These are phyloP conservation scores for Hipparchia sbordonii DNA, from an alignment of 2,888 invertebrate genomes.

Conservation along the genomic window DNA sequence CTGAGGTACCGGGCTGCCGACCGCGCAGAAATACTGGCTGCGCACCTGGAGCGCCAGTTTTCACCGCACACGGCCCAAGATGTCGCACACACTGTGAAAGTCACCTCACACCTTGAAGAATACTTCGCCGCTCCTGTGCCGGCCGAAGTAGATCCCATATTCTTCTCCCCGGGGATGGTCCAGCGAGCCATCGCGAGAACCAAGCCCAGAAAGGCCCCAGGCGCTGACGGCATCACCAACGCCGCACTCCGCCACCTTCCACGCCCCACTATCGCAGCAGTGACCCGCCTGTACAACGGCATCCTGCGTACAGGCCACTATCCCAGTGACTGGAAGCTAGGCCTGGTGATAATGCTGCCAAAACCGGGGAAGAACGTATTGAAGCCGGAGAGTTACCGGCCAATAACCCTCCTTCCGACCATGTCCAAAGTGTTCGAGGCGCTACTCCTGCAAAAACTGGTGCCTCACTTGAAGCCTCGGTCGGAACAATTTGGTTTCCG, in stretches of 20 bases:
- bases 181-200: not conserved
- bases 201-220: constrained; percentile 36
- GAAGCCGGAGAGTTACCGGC: constrained; percentile 42
- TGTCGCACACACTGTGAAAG: not conserved
- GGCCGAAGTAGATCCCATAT: not conserved
- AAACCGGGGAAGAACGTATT: constrained; percentile 41
- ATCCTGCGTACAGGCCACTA: constrained; percentile 37
- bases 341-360: constrained; percentile 38
- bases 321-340: constrained; percentile 36
- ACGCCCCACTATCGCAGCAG: constrained; percentile 3
- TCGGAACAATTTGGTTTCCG: constrained; percentile 23
- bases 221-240: constrained; percentile 33
- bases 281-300: constrained; percentile 37
- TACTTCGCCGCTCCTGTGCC: not conserved
- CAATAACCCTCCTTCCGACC: constrained; percentile 37
- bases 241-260: constrained; percentile 32
- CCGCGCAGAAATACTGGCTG: constrained; percentile 34
- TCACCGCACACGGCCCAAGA: not conserved
- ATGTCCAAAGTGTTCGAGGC: constrained; percentile 47
- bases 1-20: constrained; percentile 26
- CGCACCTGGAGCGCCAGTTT: constrained; percentile 28
- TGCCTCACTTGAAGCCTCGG: constrained; percentile 2
- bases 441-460: not conserved
- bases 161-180: not conserved
- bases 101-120: not conserved